Conservation (phyloP, 2,888 invertebrate genomes). For the Diploptera punctata region DNA sequence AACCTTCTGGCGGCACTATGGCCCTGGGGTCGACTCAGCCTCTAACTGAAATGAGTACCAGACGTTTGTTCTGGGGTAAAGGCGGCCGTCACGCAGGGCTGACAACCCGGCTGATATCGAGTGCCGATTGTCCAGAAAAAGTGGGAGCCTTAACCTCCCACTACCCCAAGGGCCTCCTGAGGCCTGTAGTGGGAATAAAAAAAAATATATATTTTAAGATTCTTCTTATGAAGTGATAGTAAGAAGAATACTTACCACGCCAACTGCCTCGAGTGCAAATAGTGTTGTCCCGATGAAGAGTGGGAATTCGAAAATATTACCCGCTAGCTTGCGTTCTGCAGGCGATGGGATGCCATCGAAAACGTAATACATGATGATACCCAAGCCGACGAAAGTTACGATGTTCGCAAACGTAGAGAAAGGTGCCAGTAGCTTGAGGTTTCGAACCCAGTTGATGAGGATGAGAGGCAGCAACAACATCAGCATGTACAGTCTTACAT, state of each 20-base stretch:
- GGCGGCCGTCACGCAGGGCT: too few species aligned
- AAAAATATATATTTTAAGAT: too few species aligned
- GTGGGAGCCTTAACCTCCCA: too few species aligned
- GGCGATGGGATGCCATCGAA: conserved; percentile 67
- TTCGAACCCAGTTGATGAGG: conserved; percentile 73
- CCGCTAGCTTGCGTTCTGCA: conserved; percentile 58
- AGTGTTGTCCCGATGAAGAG: conserved; percentile 90
- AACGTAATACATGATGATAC: conserved; percentile 75
- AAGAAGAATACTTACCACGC: conserved; percentile 71
- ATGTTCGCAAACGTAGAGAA: conserved; percentile 84
- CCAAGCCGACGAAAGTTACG: conserved; percentile 77
- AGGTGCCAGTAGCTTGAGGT: conserved; percentile 80
- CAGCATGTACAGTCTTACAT: conserved; percentile 72
- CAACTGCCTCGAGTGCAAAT: conserved; percentile 86
- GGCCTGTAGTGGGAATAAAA: too few species aligned
- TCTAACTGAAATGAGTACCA: too few species aligned
- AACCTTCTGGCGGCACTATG: too few species aligned
- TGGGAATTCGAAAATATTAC: conserved; percentile 65
- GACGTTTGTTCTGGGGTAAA: too few species aligned
- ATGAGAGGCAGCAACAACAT: conserved; percentile 75
- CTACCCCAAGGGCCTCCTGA: too few species aligned
- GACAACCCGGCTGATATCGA: too few species aligned
- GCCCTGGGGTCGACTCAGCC: too few species aligned
- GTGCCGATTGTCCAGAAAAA: too few species aligned
- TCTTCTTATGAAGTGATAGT: too few species aligned